Base-by-base conservation (phyloP, 2,113 vertebrate species). In the Clarias gariepinus region DNA sequence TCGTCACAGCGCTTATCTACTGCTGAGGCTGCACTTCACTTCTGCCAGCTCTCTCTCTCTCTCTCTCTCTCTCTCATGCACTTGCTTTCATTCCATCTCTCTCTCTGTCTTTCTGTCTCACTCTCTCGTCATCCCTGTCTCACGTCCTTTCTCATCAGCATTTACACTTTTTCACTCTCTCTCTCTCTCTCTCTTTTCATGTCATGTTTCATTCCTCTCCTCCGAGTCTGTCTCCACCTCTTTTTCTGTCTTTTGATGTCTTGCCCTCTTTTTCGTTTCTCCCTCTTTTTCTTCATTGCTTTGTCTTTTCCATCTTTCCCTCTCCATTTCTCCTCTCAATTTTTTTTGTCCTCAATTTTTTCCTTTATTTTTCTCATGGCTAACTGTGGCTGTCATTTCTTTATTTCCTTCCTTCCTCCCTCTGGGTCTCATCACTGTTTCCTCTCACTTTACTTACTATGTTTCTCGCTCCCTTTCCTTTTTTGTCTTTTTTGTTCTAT, bases 11-110 rank as follows among this genome's bases (percentile, higher is more conserved):
- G 88, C 93, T 94, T 94, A 95, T 95, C 93, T 93, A 92, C 92
- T 92, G 92, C 92, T 93, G 92, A 94, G 92, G 91, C 91, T 87
- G 89, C 93, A 94, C 92, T 93, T 93, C 91, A 93, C 91, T 95
- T 89, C 91, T 94, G 93, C 92, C 94, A 94, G 92, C 93, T 92
- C 93, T 92, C 88, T 92, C 8, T 83, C 63, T 33, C 41, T 68
- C 18, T 55, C 4, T 69, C n/a, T 68, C n/a, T 68, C 41, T 68
- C 33, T 36, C 33, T 36, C 33, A 36, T 36, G 33, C 33, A 36
- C 33, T 36, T 36, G 33, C 33, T 36, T 36, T 36, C 33, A 36
- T 36, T 36, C 33, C 33, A 2, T 16, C 19, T 61, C 23, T 41
- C 21, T 73, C 66, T 84, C 53, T n/a, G n/a, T 58, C 13, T 36